Evolutionary conservation across 1,140 invertebrate species (phyloP), one percentile per base, ranked within the genome.

Genomic region (Drosophila jambulina): DNA sequence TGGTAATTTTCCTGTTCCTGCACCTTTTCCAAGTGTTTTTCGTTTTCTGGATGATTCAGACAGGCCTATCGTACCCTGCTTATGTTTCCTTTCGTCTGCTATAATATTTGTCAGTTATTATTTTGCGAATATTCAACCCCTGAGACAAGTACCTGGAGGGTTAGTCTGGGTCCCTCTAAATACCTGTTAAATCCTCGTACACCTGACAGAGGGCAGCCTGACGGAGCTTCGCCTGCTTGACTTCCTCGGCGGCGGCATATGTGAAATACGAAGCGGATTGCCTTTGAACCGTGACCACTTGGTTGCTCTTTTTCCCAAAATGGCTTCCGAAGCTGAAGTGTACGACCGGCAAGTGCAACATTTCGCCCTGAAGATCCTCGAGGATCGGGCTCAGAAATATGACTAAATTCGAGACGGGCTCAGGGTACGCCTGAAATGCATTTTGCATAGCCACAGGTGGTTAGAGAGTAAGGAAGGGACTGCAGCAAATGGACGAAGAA

Each of bases 121-220:
- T 21, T 32, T 67, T 51, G 43, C 68, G 8, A 42, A 70, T 29
- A 32, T 45, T 32, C 65, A 58, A 58, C 68, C 68, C 68, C 32
- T 38, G n/a, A 32, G 19, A 17, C 17, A 10, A 25, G 42, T 57
- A 72, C 48, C 63, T 56, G 68, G 1, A 38, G 56, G 46, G 38
- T 36, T 59, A 43, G 45, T 29, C 36, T 32, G 46, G 36, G 17
- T 36, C 54, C 51, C 62, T 36, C 27, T 51, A 25, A 51, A 36
- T 88, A 88, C 84, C 84, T 88, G 84, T 88, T 27, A 78, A 88
- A 69, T 90, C 84, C 80, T 88, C 85, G 63, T 88, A 88, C 69
- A 88, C 84, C 51, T 88, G 85, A 78, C 78, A 88, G 6, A 88
- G 65, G 56, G 74, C 69, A 17, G 72, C 68, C 56, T 88, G 77